phyloP scores from a whole-genome alignment of 2,797 vertebrate species.

The Enteromius paludinosus region DNA sequence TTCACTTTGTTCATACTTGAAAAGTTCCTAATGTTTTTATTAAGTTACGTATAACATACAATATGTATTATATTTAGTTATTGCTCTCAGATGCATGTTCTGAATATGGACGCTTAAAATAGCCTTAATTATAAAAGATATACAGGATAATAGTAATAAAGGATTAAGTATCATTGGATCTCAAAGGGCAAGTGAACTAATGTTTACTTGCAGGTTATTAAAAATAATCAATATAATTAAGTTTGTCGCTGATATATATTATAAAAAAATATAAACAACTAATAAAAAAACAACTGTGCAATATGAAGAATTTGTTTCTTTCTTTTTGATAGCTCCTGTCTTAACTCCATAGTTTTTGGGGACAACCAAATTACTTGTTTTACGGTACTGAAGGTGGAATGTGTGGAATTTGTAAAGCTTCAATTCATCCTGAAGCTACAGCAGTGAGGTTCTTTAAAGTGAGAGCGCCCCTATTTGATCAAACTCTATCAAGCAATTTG shows the following conservation, averaged over 20 bases:
- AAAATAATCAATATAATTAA: background rate
- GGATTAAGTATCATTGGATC: background rate
- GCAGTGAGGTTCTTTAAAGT: constrained; percentile 66
- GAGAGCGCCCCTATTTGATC: constrained; percentile 61
- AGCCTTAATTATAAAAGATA: background rate
- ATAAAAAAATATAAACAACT: too few species aligned
- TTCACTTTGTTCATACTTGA: background rate
- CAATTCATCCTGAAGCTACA: constrained; percentile 79
- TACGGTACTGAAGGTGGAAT: constrained; percentile 83
- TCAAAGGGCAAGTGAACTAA: background rate
- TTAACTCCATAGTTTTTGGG: background rate
- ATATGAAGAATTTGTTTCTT: background rate
- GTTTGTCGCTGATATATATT: background rate
- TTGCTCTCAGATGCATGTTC: background rate
- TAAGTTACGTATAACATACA: background rate
- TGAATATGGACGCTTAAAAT: background rate
- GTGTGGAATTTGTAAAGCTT: constrained; percentile 83
- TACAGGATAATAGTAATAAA: background rate
- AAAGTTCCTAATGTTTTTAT: background rate
- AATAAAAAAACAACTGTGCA: background rate
- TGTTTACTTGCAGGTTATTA: background rate
- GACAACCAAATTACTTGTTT: constrained; percentile 53
- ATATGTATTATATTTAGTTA: background rate
- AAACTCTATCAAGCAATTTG: constrained; percentile 47
- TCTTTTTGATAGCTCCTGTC: background rate